Evolutionary conservation across 30 jellyfish, hydroid and myxozoan genomes (phyloP).

Genomic region (Catostylus mosaicus): DNA sequence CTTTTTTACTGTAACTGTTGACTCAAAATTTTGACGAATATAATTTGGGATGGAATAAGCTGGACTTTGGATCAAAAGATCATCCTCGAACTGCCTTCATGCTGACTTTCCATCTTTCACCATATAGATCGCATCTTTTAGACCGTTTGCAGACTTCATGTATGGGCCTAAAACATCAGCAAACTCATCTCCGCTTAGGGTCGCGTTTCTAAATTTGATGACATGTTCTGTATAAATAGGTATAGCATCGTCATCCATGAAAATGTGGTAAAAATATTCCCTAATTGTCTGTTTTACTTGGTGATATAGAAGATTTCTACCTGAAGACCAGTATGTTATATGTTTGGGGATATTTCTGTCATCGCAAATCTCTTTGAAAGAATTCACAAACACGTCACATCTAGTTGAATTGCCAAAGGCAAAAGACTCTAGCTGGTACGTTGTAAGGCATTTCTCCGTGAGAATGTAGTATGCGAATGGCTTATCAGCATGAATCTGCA

Average conservation of each 20-base stretch:
- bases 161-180: no score
- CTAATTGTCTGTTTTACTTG: slow-evolving; percentile 8
- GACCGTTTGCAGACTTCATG: slow-evolving; percentile 40
- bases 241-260: slow-evolving; percentile 67
- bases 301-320: slow-evolving; percentile 43
- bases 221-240: slow-evolving; percentile 46
- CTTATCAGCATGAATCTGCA: no score
- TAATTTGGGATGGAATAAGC: not conserved
- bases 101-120: slow-evolving; percentile 2
- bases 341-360: slow-evolving; percentile 28
- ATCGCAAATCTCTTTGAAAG: slow-evolving; percentile 46
- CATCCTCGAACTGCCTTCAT: not conserved
- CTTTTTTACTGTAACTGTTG: slow-evolving; percentile 24
- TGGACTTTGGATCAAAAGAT: no score
- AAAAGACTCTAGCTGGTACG: not conserved
- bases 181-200: not conserved
- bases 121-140: slow-evolving; percentile 24
- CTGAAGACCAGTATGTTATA: slow-evolving; percentile 65
- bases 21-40: slow-evolving; percentile 18
- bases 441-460: slow-evolving; percentile 69
- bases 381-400: slow-evolving; percentile 64
- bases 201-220: slow-evolving; percentile 4
- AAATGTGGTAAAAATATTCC: slow-evolving; percentile 55
- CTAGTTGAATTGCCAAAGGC: slow-evolving; percentile 53
- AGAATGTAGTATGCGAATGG: slow-evolving; percentile 69